Conservation (phyloP, 2,888 invertebrate genomes). For the Pedicia rivosa region DNA sequence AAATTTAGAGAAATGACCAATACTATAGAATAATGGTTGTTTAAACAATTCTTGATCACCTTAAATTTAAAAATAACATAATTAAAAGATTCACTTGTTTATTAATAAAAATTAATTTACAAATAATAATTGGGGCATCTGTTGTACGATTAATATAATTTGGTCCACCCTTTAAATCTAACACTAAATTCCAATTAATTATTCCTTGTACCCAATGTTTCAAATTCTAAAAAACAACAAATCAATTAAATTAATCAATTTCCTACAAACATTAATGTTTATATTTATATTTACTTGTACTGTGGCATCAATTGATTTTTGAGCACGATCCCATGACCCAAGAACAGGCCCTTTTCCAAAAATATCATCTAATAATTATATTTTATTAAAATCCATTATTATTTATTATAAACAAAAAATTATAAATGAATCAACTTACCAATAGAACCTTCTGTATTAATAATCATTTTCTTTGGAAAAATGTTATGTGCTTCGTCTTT, state of each 20-base stretch:
- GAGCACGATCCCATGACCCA: constrained; percentile 63
- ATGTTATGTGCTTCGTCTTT: constrained; percentile 37
- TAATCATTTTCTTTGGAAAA: constrained; percentile 51
- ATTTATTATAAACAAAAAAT: too few species aligned
- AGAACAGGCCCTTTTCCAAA: constrained; percentile 38
- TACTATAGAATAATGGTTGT: constrained; percentile 73
- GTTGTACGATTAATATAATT: constrained; percentile 43
- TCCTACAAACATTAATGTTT: constrained; percentile 14
- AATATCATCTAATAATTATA: too few species aligned
- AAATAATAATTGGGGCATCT: constrained; percentile 53
- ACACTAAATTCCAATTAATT: constrained; percentile 81
- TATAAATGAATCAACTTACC: too few species aligned
- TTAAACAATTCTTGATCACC: constrained; percentile 61
- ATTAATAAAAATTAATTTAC: constrained; percentile 17
- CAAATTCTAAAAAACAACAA: too few species aligned
- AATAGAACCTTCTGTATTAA: constrained; percentile 67
- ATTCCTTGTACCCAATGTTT: constrained; percentile 64
- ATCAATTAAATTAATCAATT: constrained; percentile 2
- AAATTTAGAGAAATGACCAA: constrained; percentile 68
- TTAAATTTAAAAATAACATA: constrained; percentile 8
- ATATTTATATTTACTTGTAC: too few species aligned
- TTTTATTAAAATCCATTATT: too few species aligned
- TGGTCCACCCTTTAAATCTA: constrained; percentile 62
- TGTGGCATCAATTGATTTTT: constrained; percentile 46
- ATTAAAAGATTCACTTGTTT: not conserved